These are phyloP conservation scores for Ochotona curzoniae DNA, from an alignment of 2,113 vertebrate genomes.

Conservation along the genomic window DNA sequence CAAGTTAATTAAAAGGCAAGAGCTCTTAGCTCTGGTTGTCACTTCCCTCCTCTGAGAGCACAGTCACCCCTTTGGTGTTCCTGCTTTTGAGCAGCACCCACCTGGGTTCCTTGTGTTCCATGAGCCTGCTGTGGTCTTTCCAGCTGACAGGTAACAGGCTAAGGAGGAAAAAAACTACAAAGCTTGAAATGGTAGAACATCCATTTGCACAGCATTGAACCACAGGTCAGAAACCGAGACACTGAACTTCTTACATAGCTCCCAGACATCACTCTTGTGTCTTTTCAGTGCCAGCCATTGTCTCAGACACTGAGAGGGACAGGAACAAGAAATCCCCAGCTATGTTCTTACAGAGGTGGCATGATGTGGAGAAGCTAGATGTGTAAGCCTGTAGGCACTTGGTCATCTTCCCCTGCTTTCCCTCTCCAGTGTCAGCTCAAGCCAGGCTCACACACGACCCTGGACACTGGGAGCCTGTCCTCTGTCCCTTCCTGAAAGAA, in stretches of 20 bases:
- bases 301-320: neutral
- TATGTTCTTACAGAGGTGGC: neutral
- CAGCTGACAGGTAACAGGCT: constrained; percentile 59
- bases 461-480: neutral
- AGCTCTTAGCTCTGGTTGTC: constrained; percentile 62
- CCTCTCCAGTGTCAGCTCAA: neutral
- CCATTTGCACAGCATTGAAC: neutral
- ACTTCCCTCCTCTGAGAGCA: constrained; percentile 25
- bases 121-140: constrained; percentile 4
- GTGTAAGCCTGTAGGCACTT: neutral
- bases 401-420: accelerated
- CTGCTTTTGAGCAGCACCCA: neutral
- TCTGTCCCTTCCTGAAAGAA: neutral
- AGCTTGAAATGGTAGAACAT: neutral
- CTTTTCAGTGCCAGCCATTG: neutral
- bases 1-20: constrained; percentile 79
- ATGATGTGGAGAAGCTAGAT: neutral
- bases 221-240: neutral
- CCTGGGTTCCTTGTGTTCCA: neutral
- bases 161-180: neutral
- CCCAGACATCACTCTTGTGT: neutral
- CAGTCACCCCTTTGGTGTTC: constrained; percentile 32
- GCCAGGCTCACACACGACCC: neutral
- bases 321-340: neutral
- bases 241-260: neutral